Evolutionary conservation across 2,113 vertebrate species (phyloP), one percentile per base, ranked within the genome.

Genomic region (Motacilla alba): DNA sequence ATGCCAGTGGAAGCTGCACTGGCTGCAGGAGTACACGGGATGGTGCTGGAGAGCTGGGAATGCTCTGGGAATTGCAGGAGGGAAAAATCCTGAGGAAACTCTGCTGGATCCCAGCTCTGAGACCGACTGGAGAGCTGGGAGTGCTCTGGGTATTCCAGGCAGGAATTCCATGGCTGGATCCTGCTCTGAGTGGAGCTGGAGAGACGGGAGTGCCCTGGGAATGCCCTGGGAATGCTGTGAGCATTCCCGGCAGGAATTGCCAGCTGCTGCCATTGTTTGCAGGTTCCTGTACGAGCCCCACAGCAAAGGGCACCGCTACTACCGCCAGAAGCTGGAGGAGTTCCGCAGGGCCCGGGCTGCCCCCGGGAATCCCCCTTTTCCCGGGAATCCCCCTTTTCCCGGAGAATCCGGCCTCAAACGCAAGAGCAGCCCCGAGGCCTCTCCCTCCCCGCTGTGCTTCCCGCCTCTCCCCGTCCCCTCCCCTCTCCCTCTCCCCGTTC

Each of bases 261-360:
- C 7, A 2, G 69, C 31, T 41, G 39, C 8, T 4, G 1, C 43
- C 14, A 13, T 24, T 44, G 62, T 28, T 24, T 3, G 18, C 76
- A 79, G 76, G 97, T 99, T 99, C 98, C 97, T 99, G 37, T 99
- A 98, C 18, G 98, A 99, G 74, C 97, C 98, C 60, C 98, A 98
- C 97, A 99, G 98, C 97, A 98, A 98, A 35, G 99, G 97, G 69
- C 97, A 99, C 97, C 98, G 72, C 86, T 99, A 98, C 95, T 99
- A 99, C 98, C 98, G 98, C 90, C 98, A 98, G 82, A 99, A 99
- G 83, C 93, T 99, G 27, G 98, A 98, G 91, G 98, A 99, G 93
- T 99, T 98, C 96, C 97, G 98, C 97, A 93, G 93, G 93, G 98
- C 97, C 58, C 97, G 97, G 50, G 81, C 67, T 28, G 83, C 60